Evolutionary conservation across 1,140 invertebrate genomes (phyloP), one percentile per base, ranked within the genome.

Genomic region (Trachymyrmex cornetzi): DNA sequence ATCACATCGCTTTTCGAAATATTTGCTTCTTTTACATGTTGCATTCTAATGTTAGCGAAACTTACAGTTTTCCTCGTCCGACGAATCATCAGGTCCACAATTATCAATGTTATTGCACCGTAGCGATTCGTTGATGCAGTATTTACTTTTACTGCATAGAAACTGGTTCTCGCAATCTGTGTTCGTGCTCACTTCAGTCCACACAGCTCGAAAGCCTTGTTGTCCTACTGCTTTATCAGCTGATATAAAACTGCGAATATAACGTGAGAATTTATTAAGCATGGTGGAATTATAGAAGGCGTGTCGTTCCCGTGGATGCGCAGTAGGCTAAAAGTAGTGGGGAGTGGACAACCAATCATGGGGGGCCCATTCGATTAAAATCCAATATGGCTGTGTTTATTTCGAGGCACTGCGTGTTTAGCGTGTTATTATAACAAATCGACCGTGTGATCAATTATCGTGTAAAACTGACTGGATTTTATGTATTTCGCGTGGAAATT

Each of bases 1-100:
- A 63, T 74, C 81, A 88, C 89, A 86, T 38, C 57, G 74, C 69
- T 64, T 84, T 72, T 86, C 38, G 69, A 88, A 90, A 61, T 59
- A 85, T 66, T 66, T 64, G 71, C 77, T 82, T 34, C 50, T 22
- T 55, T 38, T 59, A 61, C 24, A 59, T 53, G 72, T 79, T 75
- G 55, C 63, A 57, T 66, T 64, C 30, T 88, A 90, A 88, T 48
- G 77, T 79, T 90, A 93, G 79, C 88, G 85, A 93, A 92, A 97
- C 97, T 97, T 96, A 98, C 98, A 98, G 94, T 97, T 96, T 93
- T 96, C 96, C 96, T 98, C 98, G 95, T 98, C 98, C 85, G 97
- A 97, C 91, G 96, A 94, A 93, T 98, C 98, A 80, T 96, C 96
- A 74, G 96, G 96, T 53, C 98, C 98, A 94, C 98, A 98, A 94